phyloP scores from a whole-genome alignment of 1,140 invertebrate species.

The Drosophila quadrilineata region DNA sequence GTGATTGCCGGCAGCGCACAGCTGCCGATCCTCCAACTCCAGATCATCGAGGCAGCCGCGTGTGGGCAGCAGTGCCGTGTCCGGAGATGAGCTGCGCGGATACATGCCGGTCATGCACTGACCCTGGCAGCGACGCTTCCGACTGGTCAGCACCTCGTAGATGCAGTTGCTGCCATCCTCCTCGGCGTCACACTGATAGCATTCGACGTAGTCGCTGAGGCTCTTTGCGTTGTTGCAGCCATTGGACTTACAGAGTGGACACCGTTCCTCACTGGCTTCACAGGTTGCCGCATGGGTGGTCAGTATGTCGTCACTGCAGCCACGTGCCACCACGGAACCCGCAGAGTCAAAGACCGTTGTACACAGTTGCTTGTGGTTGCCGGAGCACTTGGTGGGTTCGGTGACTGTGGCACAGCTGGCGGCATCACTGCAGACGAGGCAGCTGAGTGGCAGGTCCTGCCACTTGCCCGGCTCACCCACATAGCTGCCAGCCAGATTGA shows the following conservation, averaged over 20 bases:
- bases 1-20: constrained; percentile 45
- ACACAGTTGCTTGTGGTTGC: constrained; percentile 68
- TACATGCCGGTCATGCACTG: constrained; percentile 69
- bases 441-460: constrained; percentile 62
- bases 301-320: constrained; percentile 60
- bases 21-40: constrained; percentile 42
- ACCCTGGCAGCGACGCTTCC: constrained; percentile 58
- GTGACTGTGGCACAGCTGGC: constrained; percentile 31
- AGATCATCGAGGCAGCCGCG: constrained; percentile 73
- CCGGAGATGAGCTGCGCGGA: constrained; percentile 57
- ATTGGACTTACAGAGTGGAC: constrained; percentile 70
- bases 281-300: constrained; percentile 46
- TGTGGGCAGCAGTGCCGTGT: constrained; percentile 56
- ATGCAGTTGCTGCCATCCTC: constrained; percentile 37
- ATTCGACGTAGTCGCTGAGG: constrained; percentile 50
- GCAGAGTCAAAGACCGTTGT: constrained; percentile 50
- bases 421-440: constrained; percentile 32
- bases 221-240: constrained; percentile 55
- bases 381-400: constrained; percentile 35
- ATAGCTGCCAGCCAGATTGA: constrained; percentile 42
- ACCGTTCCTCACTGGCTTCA: constrained; percentile 42
- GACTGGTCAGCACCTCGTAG: constrained; percentile 15
- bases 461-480: constrained; percentile 69
- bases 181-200: constrained; percentile 66
- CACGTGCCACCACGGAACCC: constrained; percentile 48